Percentiles rank a stretch among this genome's conserved stretches.
phyloP scores from a whole-genome alignment of 2,113 vertebrate species.

The Peucedramus taeniatus region DNA sequence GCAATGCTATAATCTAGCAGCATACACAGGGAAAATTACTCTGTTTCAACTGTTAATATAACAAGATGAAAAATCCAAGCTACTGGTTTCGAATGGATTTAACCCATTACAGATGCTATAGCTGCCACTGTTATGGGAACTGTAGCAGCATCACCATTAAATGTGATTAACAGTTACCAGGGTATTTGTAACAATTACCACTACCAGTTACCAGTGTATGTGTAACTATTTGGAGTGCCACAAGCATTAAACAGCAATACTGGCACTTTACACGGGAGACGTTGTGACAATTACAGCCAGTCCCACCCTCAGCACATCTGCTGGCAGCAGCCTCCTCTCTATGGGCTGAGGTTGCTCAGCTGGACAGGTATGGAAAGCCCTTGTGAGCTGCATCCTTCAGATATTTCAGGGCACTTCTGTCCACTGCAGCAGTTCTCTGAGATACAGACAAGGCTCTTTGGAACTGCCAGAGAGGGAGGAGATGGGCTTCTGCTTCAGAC shows the following conservation, averaged over 20 bases:
- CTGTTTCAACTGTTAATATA: not conserved
- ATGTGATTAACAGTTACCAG: not conserved
- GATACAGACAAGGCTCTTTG: not conserved
- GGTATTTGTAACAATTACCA: not conserved
- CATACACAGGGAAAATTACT: not conserved
- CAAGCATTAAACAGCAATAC: not conserved
- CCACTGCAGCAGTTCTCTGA: not conserved
- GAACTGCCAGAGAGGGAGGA: not conserved
- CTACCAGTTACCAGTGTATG: not conserved
- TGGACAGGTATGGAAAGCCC: not conserved
- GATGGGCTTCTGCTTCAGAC: not conserved
- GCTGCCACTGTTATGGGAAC: not conserved
- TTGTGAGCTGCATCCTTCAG: not conserved
- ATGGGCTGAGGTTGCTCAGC: rapidly evolving
- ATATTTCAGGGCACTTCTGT: not conserved
- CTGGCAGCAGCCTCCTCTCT: not conserved
- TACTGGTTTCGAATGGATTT: not conserved
- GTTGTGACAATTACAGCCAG: not conserved
- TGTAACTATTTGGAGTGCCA: not conserved
- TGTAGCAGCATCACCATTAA: not conserved
- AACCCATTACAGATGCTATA: not conserved
- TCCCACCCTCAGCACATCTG: rapidly evolving
- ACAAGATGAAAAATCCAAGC: not conserved
- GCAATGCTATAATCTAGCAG: not conserved
- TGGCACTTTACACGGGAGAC: not conserved